Percentiles rank a stretch among this genome's conserved stretches.
These are phyloP conservation scores for Platynereis dumerilii DNA, from an alignment of 2,888 invertebrate genomes.

Conservation along the genomic window DNA sequence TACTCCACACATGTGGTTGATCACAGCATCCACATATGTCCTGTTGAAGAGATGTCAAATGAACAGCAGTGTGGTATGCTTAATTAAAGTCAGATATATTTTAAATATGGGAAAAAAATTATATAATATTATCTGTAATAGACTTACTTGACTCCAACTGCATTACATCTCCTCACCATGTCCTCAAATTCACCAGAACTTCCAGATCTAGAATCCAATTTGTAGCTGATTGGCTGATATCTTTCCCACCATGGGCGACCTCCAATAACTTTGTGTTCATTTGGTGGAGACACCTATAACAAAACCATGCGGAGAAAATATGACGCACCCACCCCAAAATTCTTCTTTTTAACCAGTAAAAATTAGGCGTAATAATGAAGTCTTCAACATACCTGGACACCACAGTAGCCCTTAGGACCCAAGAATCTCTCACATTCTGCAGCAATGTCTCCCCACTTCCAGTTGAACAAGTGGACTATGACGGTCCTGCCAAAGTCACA, in stretches of 20 bases:
- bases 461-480: slow-evolving; percentile 71
- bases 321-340: too few species aligned
- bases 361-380: too few species aligned
- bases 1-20: slow-evolving; percentile 85
- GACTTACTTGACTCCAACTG: slow-evolving; percentile 53
- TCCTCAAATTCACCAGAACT: slow-evolving; percentile 44
- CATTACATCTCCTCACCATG: slow-evolving; percentile 51
- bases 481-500: slow-evolving; percentile 47
- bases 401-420: slow-evolving; percentile 76
- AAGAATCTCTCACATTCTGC: slow-evolving; percentile 82
- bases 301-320: neutral
- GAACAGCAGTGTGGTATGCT: too few species aligned
- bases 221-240: slow-evolving; percentile 56
- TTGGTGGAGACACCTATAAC: slow-evolving; percentile 49
- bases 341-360: too few species aligned
- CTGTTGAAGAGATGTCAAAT: slow-evolving; percentile 59
- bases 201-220: slow-evolving; percentile 49
- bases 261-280: slow-evolving; percentile 49
- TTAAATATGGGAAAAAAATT: too few species aligned
- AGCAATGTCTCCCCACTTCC: slow-evolving; percentile 84
- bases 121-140: too few species aligned
- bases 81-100: too few species aligned
- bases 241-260: slow-evolving; percentile 57
- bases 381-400: slow-evolving; percentile 75
- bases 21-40: slow-evolving; percentile 78